Percentiles rank a stretch among this genome's conserved stretches.
phyloP scores from a whole-genome alignment of 2,888 invertebrate species.

The Agrenia bidenticulata region DNA sequence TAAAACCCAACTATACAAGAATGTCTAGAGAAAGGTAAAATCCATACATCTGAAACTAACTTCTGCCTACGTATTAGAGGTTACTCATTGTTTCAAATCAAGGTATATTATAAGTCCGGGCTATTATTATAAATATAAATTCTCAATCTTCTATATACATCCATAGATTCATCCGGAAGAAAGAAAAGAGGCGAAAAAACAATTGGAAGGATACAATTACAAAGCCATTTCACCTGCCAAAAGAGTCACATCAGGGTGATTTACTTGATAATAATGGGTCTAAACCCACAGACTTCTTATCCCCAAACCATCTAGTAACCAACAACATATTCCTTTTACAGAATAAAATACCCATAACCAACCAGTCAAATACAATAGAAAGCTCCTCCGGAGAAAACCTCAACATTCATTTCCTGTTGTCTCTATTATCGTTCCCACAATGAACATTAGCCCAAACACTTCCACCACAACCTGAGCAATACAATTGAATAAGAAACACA shows the following conservation, averaged over 20 bases:
- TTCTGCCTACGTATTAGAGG: too few species aligned
- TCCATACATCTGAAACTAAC: too few species aligned
- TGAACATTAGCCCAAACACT: conserved; percentile 26
- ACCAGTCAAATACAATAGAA: background rate
- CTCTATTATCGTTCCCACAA: conserved; percentile 30
- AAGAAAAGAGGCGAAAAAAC: background rate
- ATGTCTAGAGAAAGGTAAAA: too few species aligned
- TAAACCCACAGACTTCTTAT: background rate
- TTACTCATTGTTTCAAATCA: too few species aligned
- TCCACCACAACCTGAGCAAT: background rate
- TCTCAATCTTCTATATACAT: background rate
- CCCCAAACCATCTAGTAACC: background rate
- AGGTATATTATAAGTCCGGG: too few species aligned
- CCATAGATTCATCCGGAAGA: background rate
- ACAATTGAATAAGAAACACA: too few species aligned
- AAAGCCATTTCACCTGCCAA: conserved; percentile 28
- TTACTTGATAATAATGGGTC: conserved; percentile 26
- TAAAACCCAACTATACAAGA: too few species aligned
- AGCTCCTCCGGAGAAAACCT: background rate
- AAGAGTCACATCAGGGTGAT: conserved; percentile 20
- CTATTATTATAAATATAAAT: background rate
- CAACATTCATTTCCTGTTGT: conserved; percentile 15
- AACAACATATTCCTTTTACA: background rate
- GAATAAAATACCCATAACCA: conserved; percentile 2
- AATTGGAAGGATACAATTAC: conserved; percentile 19